These are phyloP conservation scores for Cricetomys ansorgei DNA, from an alignment of 2,113 vertebrate species.

Conservation along the genomic window DNA sequence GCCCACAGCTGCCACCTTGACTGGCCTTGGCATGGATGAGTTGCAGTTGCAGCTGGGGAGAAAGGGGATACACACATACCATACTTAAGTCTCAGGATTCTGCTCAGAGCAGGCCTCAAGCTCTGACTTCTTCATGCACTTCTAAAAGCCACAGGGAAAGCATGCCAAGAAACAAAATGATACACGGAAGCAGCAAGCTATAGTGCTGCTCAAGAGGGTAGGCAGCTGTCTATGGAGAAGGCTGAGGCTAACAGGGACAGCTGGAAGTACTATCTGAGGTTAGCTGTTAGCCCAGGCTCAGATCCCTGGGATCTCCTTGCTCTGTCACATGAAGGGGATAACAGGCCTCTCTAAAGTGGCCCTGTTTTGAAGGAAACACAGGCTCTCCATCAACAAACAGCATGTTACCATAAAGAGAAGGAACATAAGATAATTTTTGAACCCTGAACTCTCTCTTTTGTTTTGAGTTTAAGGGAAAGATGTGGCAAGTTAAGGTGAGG, in stretches of 20 bases:
- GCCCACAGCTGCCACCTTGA: slow-evolving; percentile 93
- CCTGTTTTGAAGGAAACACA: not conserved
- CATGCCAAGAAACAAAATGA: not conserved
- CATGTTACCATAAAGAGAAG: not conserved
- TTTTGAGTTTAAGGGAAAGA: not conserved
- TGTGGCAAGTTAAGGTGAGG: not conserved
- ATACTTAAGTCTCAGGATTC: not conserved
- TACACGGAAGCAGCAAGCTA: not conserved
- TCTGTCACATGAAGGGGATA: not conserved
- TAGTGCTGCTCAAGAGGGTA: not conserved
- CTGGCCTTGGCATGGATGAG: slow-evolving; percentile 91
- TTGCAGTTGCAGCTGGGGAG: slow-evolving; percentile 93
- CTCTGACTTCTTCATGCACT: not conserved
- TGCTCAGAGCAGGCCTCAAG: not conserved
- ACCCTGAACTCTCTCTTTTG: not conserved
- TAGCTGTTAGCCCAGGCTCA: not conserved
- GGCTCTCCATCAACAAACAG: not conserved
- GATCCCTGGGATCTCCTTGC: accelerated
- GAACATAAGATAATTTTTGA: not conserved
- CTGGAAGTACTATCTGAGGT: not conserved
- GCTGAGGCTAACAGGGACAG: not conserved
- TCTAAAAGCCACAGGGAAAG: not conserved
- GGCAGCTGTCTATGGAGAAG: not conserved
- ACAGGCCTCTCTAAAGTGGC: not conserved
- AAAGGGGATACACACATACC: not conserved